phyloP scores from a whole-genome alignment of 2,797 vertebrate species.

The Rhinella marina region DNA sequence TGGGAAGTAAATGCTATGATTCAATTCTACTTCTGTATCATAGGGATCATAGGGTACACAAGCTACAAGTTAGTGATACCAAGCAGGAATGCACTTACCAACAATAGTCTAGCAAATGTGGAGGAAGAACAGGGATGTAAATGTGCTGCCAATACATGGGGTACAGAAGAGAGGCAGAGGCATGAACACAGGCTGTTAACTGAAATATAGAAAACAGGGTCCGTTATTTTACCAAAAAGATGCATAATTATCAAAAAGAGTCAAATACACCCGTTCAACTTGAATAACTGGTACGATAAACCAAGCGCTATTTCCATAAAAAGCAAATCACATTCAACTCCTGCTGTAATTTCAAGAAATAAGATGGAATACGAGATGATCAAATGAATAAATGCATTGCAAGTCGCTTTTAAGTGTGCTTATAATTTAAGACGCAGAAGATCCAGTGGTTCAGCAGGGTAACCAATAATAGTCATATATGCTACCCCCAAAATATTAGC shows the following conservation, averaged over 20 bases:
- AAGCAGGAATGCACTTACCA: slow-evolving; percentile 82
- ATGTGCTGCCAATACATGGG: slow-evolving; percentile 99
- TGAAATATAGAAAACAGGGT: slow-evolving; percentile 67
- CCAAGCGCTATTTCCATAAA: background rate
- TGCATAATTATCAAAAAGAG: background rate
- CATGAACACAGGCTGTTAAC: slow-evolving; percentile 98
- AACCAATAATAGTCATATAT: background rate
- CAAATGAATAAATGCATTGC: background rate
- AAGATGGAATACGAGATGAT: background rate
- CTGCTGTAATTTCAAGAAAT: background rate
- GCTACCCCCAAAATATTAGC: background rate
- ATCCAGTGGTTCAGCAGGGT: background rate
- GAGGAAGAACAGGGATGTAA: slow-evolving; percentile 97
- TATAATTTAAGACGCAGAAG: background rate
- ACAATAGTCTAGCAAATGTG: slow-evolving; percentile 98
- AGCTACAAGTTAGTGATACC: background rate
- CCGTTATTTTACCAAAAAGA: too few relatives aligned
- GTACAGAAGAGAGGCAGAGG: slow-evolving; percentile 91
- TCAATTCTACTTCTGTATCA: too few relatives aligned
- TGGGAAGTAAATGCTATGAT: too few relatives aligned
- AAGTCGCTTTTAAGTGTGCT: background rate
- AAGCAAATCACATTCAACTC: too few relatives aligned
- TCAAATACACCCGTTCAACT: background rate
- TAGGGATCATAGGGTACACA: background rate
- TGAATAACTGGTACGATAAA: background rate